Evolutionary conservation across 2,888 invertebrate genomes (phyloP).

Genomic region (Xanthorhoe spadicearia): DNA sequence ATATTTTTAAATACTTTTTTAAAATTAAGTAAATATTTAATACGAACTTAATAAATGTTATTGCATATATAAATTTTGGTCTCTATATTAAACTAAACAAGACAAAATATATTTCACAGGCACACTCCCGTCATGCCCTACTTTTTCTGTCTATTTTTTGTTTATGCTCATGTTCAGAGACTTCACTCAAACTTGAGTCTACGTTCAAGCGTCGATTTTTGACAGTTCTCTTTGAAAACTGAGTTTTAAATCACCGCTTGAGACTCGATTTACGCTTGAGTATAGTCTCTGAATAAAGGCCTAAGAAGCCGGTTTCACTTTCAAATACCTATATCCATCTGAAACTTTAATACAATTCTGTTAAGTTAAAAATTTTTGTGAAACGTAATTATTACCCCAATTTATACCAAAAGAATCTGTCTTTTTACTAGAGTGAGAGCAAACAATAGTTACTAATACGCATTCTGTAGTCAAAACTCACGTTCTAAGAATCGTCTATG

Average conservation of each 20-base stretch:
- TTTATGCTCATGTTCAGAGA: conserved; percentile 24
- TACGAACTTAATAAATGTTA: neutral
- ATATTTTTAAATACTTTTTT: no score
- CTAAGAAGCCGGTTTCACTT: conserved; percentile 6
- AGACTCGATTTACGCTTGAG: no score
- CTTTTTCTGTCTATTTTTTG: conserved; percentile 25
- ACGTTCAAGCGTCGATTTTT: no score
- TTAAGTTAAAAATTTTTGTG: no score
- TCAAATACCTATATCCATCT: no score
- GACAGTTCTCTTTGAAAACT: no score
- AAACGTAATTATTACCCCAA: no score
- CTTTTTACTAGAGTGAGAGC: neutral
- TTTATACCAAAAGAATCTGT: neutral
- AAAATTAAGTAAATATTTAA: neutral
- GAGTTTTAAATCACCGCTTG: no score
- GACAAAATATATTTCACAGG: conserved; percentile 12
- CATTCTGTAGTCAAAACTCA: conserved; percentile 43
- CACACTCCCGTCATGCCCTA: conserved; percentile 20
- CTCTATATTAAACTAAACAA: neutral
- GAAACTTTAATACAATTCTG: no score
- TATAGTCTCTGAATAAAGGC: no score
- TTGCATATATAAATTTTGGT: conserved; percentile 3
- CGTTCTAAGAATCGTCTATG: conserved; percentile 62
- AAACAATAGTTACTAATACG: neutral
- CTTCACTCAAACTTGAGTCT: no score